phyloP scores from a whole-genome alignment of 23 tunicate species.

The Oikopleura dioica region DNA sequence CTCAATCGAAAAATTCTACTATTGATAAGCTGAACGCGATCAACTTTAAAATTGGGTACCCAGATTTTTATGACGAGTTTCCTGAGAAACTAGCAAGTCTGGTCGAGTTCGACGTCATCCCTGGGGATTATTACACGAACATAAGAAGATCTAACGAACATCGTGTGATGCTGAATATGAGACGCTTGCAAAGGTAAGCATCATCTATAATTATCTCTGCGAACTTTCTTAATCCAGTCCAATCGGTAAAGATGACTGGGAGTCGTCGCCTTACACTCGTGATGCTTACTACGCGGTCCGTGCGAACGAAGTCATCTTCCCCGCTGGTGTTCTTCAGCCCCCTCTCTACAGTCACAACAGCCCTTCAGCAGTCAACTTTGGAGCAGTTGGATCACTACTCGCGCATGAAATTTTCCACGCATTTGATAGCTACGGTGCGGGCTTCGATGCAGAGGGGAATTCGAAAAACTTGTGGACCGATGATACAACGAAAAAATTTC shows the following conservation, averaged over 20 bases:
- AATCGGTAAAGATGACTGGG: conserved; percentile 1
- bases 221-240: too few relatives aligned
- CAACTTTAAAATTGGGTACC: neutral
- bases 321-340: neutral
- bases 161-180: too few relatives aligned
- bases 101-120: neutral
- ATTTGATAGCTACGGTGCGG: neutral
- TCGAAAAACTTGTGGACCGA: neutral
- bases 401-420: conserved; percentile 10
- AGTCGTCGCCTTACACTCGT: neutral
- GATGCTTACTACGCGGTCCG: neutral
- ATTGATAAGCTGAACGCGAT: neutral
- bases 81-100: neutral
- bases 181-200: too few relatives aligned
- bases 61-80: neutral
- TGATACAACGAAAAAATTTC: neutral
- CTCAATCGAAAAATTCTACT: neutral
- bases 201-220: too few relatives aligned
- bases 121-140: neutral
- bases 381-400: neutral
- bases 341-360: neutral
- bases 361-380: conserved; percentile 5
- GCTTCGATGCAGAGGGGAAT: neutral
- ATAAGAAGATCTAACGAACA: too few relatives aligned
- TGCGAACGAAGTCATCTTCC: neutral